phyloP scores from a whole-genome alignment of 2,888 invertebrate genomes.

The Pollenia angustigena region DNA sequence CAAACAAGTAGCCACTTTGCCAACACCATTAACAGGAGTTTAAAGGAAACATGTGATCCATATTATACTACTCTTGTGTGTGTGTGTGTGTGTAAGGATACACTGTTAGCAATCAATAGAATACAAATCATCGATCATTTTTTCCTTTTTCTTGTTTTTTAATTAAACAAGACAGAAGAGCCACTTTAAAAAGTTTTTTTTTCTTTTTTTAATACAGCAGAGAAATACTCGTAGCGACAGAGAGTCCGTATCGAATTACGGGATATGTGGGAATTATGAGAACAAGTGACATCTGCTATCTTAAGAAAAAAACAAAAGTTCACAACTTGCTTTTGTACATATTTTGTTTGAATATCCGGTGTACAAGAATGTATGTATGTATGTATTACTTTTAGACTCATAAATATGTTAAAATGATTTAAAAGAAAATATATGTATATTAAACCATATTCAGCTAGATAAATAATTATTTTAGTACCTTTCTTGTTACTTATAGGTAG shows the following conservation, averaged over 20 bases:
- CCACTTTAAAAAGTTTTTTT: conserved; percentile 53
- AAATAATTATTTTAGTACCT: no score
- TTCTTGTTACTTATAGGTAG: no score
- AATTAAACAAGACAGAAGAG: conserved; percentile 46
- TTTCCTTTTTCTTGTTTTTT: conserved; percentile 38
- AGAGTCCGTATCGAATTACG: conserved; percentile 67
- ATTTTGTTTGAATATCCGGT: conserved; percentile 68
- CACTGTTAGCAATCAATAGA: conserved; percentile 50
- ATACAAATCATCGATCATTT: conserved; percentile 62
- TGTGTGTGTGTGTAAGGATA: conserved; percentile 35
- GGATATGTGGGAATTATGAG: conserved; percentile 73
- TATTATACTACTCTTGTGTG: conserved; percentile 20
- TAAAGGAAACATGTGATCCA: conserved; percentile 68
- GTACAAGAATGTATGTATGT: background rate
- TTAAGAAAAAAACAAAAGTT: conserved; percentile 21
- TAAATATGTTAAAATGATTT: background rate
- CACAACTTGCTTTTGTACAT: background rate
- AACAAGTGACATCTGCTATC: conserved; percentile 74
- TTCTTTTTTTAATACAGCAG: conserved; percentile 10
- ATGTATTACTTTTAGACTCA: background rate
- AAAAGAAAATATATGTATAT: background rate
- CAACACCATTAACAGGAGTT: conserved; percentile 65
- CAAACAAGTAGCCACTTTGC: conserved; percentile 71
- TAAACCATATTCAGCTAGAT: no score
- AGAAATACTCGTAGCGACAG: conserved; percentile 18